These are phyloP conservation scores for Coenonympha arcania DNA, from an alignment of 2,888 invertebrate species.

Conservation along the genomic window DNA sequence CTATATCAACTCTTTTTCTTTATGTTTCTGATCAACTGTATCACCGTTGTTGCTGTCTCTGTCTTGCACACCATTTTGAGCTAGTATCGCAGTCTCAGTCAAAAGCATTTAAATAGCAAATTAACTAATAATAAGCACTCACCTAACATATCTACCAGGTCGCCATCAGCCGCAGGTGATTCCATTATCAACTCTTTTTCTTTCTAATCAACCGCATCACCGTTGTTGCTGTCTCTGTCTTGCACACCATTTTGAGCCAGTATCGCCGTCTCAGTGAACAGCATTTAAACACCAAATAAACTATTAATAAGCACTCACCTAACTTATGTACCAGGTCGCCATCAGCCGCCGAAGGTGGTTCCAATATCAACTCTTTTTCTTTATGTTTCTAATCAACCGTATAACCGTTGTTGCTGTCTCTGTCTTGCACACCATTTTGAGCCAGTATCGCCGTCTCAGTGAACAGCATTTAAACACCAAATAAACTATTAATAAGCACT, in stretches of 20 bases:
- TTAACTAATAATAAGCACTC: background rate
- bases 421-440: too few species aligned
- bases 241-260: too few species aligned
- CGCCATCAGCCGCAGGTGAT: background rate
- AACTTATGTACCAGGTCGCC: background rate
- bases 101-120: too few species aligned
- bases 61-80: background rate
- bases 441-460: too few species aligned
- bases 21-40: conserved; percentile 18
- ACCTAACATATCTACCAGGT: background rate
- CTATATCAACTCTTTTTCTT: conserved; percentile 88
- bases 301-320: background rate
- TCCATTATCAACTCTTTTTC: background rate
- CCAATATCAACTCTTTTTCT: background rate
- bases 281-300: too few species aligned
- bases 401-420: background rate
- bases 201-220: background rate
- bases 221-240: background rate
- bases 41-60: background rate
- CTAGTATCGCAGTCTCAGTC: background rate
- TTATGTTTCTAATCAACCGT: background rate
- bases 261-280: too few species aligned
- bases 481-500: too few species aligned
- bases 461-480: too few species aligned
- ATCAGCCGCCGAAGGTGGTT: background rate